Conservation (phyloP, 2,888 invertebrate species). For the Chesias legatella region DNA sequence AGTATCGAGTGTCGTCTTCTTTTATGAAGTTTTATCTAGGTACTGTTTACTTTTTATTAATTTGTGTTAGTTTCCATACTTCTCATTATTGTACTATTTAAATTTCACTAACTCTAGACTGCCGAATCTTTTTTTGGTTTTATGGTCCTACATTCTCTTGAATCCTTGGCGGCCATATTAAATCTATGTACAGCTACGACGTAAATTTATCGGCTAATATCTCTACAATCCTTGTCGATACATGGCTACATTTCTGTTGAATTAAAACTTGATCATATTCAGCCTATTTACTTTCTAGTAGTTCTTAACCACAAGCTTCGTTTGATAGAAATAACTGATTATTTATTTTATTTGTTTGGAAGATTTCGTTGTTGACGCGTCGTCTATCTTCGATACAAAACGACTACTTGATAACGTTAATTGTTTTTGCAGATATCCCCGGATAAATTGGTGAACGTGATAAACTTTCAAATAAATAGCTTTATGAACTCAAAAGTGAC, state of each 20-base stretch:
- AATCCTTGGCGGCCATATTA: conserved; percentile 65
- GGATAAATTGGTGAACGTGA: conserved; percentile 76
- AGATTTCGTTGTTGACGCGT: conserved; percentile 73
- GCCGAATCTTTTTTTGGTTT: too few relatives aligned
- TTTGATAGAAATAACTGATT: conserved; percentile 8
- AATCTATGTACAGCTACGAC: conserved; percentile 47
- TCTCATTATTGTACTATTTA: too few relatives aligned
- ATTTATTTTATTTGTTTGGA: conserved; percentile 42
- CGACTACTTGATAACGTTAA: conserved; percentile 8
- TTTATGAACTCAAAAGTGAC: conserved; percentile 72
- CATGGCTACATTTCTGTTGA: neutral
- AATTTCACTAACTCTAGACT: too few relatives aligned
- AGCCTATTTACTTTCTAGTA: neutral
- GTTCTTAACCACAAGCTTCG: conserved; percentile 2
- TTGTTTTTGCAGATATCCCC: conserved; percentile 71
- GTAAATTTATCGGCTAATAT: conserved; percentile 56
- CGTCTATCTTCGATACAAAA: conserved; percentile 33
- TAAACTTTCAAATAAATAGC: conserved; percentile 65
- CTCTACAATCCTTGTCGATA: conserved; percentile 42
- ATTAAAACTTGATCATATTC: neutral
- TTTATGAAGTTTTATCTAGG: conserved; percentile 78
- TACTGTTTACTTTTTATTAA: conserved; percentile 37
- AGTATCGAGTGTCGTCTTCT: conserved; percentile 75
- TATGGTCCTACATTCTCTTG: too few relatives aligned
- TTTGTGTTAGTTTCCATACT: conserved; percentile 8